These are phyloP conservation scores for Poeciliopsis prolifica DNA, from an alignment of 2,113 vertebrate genomes.

Conservation along the genomic window DNA sequence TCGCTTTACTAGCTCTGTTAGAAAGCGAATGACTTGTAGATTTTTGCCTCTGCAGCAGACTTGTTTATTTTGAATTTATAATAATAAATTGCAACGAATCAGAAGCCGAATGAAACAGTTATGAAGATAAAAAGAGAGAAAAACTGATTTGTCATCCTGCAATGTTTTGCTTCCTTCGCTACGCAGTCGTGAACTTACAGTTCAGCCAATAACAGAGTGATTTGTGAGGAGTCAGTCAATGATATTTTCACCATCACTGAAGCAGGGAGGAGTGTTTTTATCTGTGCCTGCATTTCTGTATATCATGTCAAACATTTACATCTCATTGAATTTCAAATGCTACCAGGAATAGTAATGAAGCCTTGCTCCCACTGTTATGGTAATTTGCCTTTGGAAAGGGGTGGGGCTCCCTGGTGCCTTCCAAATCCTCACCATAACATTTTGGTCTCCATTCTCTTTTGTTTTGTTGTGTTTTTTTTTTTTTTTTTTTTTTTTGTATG, in stretches of 20 bases:
- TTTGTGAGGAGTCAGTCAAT: conserved; percentile 71
- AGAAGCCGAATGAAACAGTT: conserved; percentile 1
- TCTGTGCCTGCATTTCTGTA: conserved; percentile 75
- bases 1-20: neutral
- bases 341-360: conserved; percentile 83
- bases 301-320: conserved; percentile 84
- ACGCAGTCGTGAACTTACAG: conserved; percentile 49
- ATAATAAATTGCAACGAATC: conserved; percentile 3
- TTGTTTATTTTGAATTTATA: neutral
- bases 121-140: neutral
- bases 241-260: conserved; percentile 80
- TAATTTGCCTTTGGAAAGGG: conserved; percentile 66
- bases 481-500: conserved; percentile 19
- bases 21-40: neutral
- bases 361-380: conserved; percentile 83
- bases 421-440: conserved; percentile 58
- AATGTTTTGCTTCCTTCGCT: conserved; percentile 45
- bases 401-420: conserved; percentile 53
- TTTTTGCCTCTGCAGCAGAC: conserved; percentile 1
- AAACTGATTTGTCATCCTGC: conserved; percentile 41
- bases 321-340: conserved; percentile 86
- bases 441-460: conserved; percentile 52
- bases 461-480: conserved; percentile 33
- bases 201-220: conserved; percentile 54
- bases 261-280: conserved; percentile 73